Percentiles rank a stretch among this genome's conserved stretches.
These are phyloP conservation scores for Exephanes ischioxanthus DNA, from an alignment of 2,888 invertebrate genomes.

Conservation along the genomic window DNA sequence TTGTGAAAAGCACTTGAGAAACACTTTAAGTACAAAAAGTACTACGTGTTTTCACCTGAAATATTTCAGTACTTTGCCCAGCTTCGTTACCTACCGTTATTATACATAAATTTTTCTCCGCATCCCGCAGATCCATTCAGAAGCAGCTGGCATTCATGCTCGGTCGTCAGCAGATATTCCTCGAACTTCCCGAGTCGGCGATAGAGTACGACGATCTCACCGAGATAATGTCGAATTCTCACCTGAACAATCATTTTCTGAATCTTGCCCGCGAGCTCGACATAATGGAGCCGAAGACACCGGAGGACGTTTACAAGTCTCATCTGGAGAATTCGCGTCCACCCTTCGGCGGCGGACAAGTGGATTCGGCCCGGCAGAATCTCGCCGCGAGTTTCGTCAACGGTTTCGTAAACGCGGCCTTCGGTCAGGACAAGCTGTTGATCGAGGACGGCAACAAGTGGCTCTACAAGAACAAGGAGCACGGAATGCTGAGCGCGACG, in stretches of 20 bases:
- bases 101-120: not conserved
- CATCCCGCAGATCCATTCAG: slow-evolving; percentile 89
- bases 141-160: slow-evolving; percentile 99
- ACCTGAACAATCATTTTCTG: slow-evolving; percentile 96
- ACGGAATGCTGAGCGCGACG: slow-evolving; percentile 98
- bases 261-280: slow-evolving; percentile 98
- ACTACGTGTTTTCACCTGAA: no score
- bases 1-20: no score
- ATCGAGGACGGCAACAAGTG: slow-evolving; percentile 93
- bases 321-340: slow-evolving; percentile 96
- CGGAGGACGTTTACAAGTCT: slow-evolving; percentile 99
- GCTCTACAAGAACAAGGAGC: slow-evolving; percentile 98
- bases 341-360: slow-evolving; percentile 90
- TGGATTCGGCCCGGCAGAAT: slow-evolving; percentile 98
- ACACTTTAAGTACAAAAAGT: not conserved
- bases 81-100: not conserved
- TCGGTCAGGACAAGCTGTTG: slow-evolving; percentile 97
- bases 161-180: slow-evolving; percentile 96
- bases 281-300: slow-evolving; percentile 99
- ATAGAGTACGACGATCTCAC: slow-evolving; percentile 90
- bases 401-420: slow-evolving; percentile 99
- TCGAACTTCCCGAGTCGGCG: slow-evolving; percentile 91
- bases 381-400: slow-evolving; percentile 99
- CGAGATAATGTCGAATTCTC: slow-evolving; percentile 97
- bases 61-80: not conserved